Conservation (phyloP, 1,140 invertebrate genomes). For the Caenorhabditis inopinata region DNA sequence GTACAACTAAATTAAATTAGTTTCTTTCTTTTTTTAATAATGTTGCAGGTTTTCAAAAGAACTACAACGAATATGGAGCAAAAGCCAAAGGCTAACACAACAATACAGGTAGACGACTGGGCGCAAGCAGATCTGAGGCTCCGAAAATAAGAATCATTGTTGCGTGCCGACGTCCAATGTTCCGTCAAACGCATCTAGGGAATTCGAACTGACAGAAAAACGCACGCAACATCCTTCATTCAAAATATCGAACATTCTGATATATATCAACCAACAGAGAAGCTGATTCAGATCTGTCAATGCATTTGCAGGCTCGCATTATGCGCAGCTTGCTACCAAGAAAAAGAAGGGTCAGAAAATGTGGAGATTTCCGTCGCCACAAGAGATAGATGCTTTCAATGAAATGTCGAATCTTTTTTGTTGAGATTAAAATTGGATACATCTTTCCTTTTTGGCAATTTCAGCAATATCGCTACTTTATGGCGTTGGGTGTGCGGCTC, state of each 20-base stretch:
- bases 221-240: conserved; percentile 5
- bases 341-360: not conserved
- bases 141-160: not conserved
- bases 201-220: conserved; percentile 17
- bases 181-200: conserved; percentile 27
- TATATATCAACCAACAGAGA: conserved; percentile 1
- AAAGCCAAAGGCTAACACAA: not conserved
- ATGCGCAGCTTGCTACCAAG: not conserved
- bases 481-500: not conserved
- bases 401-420: not conserved
- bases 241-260: conserved; percentile 24
- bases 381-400: not conserved
- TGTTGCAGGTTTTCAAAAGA: not conserved
- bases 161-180: not conserved
- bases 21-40: no score
- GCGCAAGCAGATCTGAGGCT: not conserved
- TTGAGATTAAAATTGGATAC: conserved; percentile 4
- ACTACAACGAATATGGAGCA: not conserved
- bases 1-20: no score
- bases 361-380: not conserved
- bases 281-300: not conserved
- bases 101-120: not conserved
- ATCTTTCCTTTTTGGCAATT: not conserved
- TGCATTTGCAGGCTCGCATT: not conserved
- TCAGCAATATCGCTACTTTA: not conserved